Evolutionary conservation across 2,113 vertebrate genomes (phyloP), one percentile per base, ranked within the genome.

Genomic region (Ictidomys tridecemlineatus): DNA sequence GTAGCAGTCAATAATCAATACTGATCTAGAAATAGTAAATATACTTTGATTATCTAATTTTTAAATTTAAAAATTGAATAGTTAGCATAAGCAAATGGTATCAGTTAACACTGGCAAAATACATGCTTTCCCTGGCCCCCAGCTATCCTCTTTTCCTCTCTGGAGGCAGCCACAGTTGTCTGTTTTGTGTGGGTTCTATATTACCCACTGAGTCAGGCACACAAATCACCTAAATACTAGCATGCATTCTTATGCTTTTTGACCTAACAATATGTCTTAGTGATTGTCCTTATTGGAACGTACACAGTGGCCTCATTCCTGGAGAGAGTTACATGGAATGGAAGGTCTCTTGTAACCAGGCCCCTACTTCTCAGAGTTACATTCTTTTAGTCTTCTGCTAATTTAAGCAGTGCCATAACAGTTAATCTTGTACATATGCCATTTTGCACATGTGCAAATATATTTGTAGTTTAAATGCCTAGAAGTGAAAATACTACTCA

Each of bases 401-500:
- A 89, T 94, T 85, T 89, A 96, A 93, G 58, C 69, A 69, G 39
- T 16, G 26, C 28, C 28, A 9, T 88, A 79, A 77, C 2, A 0
- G 32, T 96, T 95, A 73, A 94, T 88, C 34, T 96, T 93, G 42
- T 78, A 70, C 77, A 78, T 94, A 37, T 58, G 48, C 34, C 26
- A 32, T 86, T 95, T 96, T 93, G 88, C 74, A 89, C 14, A 28
- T 96, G 88, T 95, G 67, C 85, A 95, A 92, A n/a, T 88, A 16
- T 89, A 74, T 87, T 78, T 96, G 79, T 91, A 87, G 28, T 80
- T 97, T 90, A 94, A 96, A 85, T 96, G 90, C 67, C 89, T 92
- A n/a, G 45, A 94, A 78, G n/a, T 93, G 22, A 63, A 96, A 97
- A 76, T 92, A 92, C 39, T 77, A 94, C 56, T 94, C 91, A 96